Conservation (phyloP, 2,797 vertebrate genomes). For the Margarornis squamiger region DNA sequence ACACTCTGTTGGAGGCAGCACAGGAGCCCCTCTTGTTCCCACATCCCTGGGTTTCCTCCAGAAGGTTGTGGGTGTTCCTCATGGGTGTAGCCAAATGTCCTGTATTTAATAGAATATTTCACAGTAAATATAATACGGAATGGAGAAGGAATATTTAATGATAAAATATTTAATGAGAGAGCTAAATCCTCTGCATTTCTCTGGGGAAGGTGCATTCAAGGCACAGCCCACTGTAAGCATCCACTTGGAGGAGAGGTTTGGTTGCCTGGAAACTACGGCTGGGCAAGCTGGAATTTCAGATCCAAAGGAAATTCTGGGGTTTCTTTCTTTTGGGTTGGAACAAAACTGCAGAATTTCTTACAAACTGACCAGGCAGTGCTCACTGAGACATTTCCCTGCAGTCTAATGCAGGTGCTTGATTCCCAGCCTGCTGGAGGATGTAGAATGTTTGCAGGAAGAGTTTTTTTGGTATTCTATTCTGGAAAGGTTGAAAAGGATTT, state of each 20-base stretch:
- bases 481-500: not conserved
- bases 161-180: not conserved
- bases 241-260: not conserved
- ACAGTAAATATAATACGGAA: not conserved
- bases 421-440: not conserved
- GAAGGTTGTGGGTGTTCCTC: accelerated
- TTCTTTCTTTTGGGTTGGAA: not conserved
- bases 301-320: not conserved
- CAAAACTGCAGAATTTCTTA: not conserved
- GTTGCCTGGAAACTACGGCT: conserved; percentile 21
- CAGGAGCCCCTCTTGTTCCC: not conserved
- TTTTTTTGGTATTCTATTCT: not conserved
- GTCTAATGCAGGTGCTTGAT: not conserved
- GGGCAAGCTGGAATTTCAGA: not conserved
- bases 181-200: not conserved
- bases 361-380: not conserved
- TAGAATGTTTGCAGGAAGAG: not conserved
- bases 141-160: not conserved
- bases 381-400: not conserved
- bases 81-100: not conserved
- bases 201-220: not conserved
- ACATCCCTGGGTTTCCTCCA: not conserved
- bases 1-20: not conserved
- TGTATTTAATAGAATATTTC: not conserved
- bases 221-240: not conserved